phyloP scores from a whole-genome alignment of 2,113 vertebrate species.

The Ophiodon elongatus region DNA sequence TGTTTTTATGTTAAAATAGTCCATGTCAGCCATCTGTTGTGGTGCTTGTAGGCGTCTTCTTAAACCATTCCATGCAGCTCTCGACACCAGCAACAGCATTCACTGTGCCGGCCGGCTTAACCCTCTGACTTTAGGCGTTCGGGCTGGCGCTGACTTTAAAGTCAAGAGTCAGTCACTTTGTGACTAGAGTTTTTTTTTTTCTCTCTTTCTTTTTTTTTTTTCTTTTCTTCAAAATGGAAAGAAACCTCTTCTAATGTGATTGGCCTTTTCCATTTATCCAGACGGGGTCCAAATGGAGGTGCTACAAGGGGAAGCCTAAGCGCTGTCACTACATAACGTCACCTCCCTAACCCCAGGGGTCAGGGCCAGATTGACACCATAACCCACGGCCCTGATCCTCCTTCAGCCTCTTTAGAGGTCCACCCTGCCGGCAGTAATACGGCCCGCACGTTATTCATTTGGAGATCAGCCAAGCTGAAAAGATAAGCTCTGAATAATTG shows the following conservation, averaged over 20 bases:
- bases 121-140: slow-evolving; percentile 47
- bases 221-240: slow-evolving; percentile 59
- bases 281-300: slow-evolving; percentile 74
- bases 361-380: slow-evolving; percentile 88
- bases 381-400: slow-evolving; percentile 87
- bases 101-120: slow-evolving; percentile 61
- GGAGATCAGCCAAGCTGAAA: slow-evolving; percentile 89
- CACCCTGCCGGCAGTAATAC: slow-evolving; percentile 91
- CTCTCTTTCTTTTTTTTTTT: slow-evolving; percentile 34
- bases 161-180: slow-evolving; percentile 67
- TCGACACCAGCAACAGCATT: slow-evolving; percentile 46
- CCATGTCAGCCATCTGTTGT: slow-evolving; percentile 20
- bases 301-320: slow-evolving; percentile 79
- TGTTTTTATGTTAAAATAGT: neutral
- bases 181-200: slow-evolving; percentile 64
- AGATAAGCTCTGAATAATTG: slow-evolving; percentile 98
- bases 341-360: slow-evolving; percentile 87
- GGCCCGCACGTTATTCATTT: slow-evolving; percentile 90
- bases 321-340: slow-evolving; percentile 85
- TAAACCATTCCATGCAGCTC: slow-evolving; percentile 31
- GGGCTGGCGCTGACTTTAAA: slow-evolving; percentile 69
- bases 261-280: slow-evolving; percentile 83
- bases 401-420: slow-evolving; percentile 88
- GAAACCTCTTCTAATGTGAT: slow-evolving; percentile 81
- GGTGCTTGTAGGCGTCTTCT: rapidly evolving